Evolutionary conservation across 2,888 invertebrate species (phyloP).

Genomic region (Hedychridium roseum): DNA sequence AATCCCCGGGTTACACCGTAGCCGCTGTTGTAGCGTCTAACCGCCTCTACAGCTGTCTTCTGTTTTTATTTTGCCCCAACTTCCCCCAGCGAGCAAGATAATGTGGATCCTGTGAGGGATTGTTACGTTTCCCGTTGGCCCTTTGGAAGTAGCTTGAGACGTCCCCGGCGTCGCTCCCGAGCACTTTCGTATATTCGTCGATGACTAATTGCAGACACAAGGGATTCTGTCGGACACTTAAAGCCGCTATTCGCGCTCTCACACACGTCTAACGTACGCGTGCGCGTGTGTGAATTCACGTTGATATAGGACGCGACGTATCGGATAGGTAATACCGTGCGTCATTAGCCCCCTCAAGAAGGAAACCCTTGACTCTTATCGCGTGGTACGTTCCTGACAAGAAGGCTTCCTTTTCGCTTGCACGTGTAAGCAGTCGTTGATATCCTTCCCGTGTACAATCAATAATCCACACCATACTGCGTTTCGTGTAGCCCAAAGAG

Average conservation of each 20-base stretch:
- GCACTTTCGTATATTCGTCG: slow-evolving; percentile 24
- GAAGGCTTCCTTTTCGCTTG: slow-evolving; percentile 5
- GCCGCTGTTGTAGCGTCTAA: slow-evolving; percentile 16
- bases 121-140: too few relatives aligned
- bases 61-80: slow-evolving; percentile 18
- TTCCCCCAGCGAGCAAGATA: too few relatives aligned
- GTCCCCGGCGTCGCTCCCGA: slow-evolving; percentile 3
- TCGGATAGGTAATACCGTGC: slow-evolving; percentile 9
- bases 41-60: slow-evolving; percentile 13
- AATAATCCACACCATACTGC: too few relatives aligned
- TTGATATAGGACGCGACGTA: too few relatives aligned
- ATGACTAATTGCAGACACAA: slow-evolving; percentile 24
- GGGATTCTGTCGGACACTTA: slow-evolving; percentile 1
- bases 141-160: too few relatives aligned
- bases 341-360: slow-evolving; percentile 14
- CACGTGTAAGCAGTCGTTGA: too few relatives aligned
- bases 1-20: too few relatives aligned
- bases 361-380: slow-evolving; percentile 15
- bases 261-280: slow-evolving; percentile 11
- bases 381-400: slow-evolving; percentile 1
- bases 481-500: too few relatives aligned
- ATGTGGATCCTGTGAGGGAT: too few relatives aligned
- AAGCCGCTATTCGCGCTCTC: slow-evolving; percentile 6
- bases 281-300: slow-evolving; percentile 5
- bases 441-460: too few relatives aligned